Evolutionary conservation across 2,888 invertebrate genomes (phyloP), one percentile per base, ranked within the genome.

Genomic region (Rhagonycha lutea): DNA sequence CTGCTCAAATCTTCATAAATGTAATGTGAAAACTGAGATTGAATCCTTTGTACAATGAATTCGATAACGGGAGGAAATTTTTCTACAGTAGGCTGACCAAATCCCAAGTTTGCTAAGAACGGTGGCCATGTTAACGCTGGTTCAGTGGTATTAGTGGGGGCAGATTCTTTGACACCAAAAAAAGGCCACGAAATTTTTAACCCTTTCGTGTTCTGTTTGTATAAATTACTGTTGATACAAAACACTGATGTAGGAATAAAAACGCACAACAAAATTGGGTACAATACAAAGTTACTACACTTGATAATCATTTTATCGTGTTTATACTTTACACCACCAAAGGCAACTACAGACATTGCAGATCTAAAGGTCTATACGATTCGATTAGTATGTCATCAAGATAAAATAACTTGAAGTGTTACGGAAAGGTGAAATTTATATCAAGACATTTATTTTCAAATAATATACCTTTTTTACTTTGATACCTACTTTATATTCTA

Each of bases 51-150:
- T 7, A 93, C 90, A 61, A 94, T 85, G 80, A 91, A 91, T 83
- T 94, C 94, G 78, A 94, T 85, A 69, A 94, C 86, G 0, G 93
- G 92, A 7, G 94, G 94, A 84, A 94, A 92, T 83, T 91, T 86
- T 75, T 83, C 86, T 2, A 73, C 61, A 0, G 70, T 71, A 1
- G 75, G 69, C 23, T 77, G 61, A 18, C 70, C 69, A 29, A 74
- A 74, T 11, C 71, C 69, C n/a, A 77, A 69, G 1, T 74, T 74
- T 18, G 67, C 14, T 18, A 72, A 32, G 14, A 32, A 69, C 14
- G 73, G 65, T 26, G 67, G 63, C 23, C 23, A 24, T 65, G 11
- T 12, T 3, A 65, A 65, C 4, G 8, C 4, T 4, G 63, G 24
- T 5, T 24, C 23, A n/a, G 23, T n/a, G 0, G 3, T 65, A 26